Evolutionary conservation across 2,113 vertebrate genomes (phyloP).

Genomic region (Microtus oregoni): DNA sequence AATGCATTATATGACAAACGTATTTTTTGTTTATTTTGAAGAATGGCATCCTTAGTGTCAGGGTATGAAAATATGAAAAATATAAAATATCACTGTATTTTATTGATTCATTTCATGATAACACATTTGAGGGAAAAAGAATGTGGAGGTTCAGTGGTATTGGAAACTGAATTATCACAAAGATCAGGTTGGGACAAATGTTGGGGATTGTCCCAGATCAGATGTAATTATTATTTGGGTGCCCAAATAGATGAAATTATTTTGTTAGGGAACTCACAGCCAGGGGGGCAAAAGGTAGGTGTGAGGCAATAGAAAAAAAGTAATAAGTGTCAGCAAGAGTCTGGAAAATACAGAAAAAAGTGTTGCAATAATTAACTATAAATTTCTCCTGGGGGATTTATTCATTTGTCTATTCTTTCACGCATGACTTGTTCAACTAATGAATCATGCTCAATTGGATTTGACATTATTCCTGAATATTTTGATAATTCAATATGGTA

Average conservation of each 20-base stretch:
- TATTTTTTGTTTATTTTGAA: neutral
- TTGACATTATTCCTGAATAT: conserved; percentile 44
- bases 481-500: conserved; percentile 54
- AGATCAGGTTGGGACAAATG: neutral
- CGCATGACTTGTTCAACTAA: conserved; percentile 52
- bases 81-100: neutral
- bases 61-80: neutral
- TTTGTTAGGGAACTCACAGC: neutral
- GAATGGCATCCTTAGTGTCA: neutral
- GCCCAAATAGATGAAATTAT: neutral
- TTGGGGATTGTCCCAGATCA: neutral
- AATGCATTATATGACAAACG: neutral
- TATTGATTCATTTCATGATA: neutral
- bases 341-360: neutral
- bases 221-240: neutral
- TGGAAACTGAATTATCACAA: neutral
- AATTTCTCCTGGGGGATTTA: neutral
- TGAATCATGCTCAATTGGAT: neutral
- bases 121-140: neutral
- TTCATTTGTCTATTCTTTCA: neutral
- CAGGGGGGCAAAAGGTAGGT: neutral
- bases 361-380: neutral
- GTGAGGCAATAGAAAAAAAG: neutral
- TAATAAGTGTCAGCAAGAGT: neutral
- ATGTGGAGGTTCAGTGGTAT: neutral